Evolutionary conservation across 2,113 vertebrate genomes (phyloP), one percentile per base, ranked within the genome.

Genomic region (Lepidothrix coronata): DNA sequence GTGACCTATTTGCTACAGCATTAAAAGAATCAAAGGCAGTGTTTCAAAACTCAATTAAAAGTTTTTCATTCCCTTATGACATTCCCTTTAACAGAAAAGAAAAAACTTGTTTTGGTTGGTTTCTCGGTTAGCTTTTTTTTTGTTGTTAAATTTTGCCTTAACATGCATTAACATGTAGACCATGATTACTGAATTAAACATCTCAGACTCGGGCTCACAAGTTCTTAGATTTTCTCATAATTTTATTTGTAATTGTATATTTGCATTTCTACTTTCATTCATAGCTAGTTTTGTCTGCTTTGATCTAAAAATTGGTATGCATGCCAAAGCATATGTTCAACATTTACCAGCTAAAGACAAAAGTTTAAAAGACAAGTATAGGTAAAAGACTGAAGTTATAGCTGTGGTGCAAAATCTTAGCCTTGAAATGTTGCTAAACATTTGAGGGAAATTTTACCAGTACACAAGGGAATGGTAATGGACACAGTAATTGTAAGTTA

Each of bases 31-130:
- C 68, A 95, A 93, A 95, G 66, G 13, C 62, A 89, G 21, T 41
- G 70, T 78, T 95, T 78, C 33, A 92, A 92, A 95, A 92, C 48
- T 74, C 83, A 72, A 2, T 95, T 94, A 92, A 91, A 95, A 92
- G n/a, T 84, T 91, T 76, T 30, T 86, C 30, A 23, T 70, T 88
- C 83, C 30, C 63, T 62, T 46, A 31, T 80, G 75, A 41, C 22
- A 37, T 37, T 81, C 12, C 18, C 11, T 78, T 78, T 51, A 81
- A 78, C 6, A 87, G 61, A 54, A 87, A 63, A 65, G 4, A 8
- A 81, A 75, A 61, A 27, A 2, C 41, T 35, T 43, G 15, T 20
- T 68, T 79, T 12, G 4, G 9, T 25, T 37, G 2, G 1, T 59
- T 46, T 37, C 33, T 25, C 52, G 10, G 14, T 54, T 31, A 35